Evolutionary conservation across 2,113 vertebrate species (phyloP).

Genomic region (Orientallactaga bullata): DNA sequence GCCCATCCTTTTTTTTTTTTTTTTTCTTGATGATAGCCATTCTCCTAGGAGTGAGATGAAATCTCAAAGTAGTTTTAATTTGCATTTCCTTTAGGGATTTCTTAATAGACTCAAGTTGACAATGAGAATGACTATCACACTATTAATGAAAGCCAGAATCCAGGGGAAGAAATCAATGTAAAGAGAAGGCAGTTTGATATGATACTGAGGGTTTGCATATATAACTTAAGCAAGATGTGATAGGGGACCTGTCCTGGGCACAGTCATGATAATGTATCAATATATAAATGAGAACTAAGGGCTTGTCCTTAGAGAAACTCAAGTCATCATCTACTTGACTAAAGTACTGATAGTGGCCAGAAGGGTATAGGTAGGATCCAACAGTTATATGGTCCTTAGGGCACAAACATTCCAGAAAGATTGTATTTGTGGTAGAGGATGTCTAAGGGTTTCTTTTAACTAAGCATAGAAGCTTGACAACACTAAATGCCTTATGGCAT

Average conservation of each 20-base stretch:
- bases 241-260: background rate
- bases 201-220: background rate
- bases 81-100: too few species aligned
- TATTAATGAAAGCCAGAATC: background rate
- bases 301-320: background rate
- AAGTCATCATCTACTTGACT: background rate
- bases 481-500: background rate
- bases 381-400: background rate
- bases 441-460: background rate
- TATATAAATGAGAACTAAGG: background rate
- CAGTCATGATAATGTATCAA: constrained; percentile 4
- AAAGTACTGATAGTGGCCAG: background rate
- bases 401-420: background rate
- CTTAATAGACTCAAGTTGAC: too few species aligned
- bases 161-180: too few species aligned
- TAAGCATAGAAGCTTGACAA: background rate
- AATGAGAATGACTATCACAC: too few species aligned
- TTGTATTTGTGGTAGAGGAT: background rate
- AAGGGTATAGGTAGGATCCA: background rate
- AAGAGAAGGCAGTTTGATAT: background rate
- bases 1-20: too few species aligned
- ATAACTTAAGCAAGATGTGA: constrained; percentile 37
- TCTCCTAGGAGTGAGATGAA: too few species aligned
- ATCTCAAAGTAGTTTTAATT: too few species aligned
- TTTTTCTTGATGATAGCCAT: too few species aligned